Evolutionary conservation across 2,113 vertebrate genomes (phyloP), one percentile per base, ranked within the genome.

Genomic region (Ranitomeya imitator): DNA sequence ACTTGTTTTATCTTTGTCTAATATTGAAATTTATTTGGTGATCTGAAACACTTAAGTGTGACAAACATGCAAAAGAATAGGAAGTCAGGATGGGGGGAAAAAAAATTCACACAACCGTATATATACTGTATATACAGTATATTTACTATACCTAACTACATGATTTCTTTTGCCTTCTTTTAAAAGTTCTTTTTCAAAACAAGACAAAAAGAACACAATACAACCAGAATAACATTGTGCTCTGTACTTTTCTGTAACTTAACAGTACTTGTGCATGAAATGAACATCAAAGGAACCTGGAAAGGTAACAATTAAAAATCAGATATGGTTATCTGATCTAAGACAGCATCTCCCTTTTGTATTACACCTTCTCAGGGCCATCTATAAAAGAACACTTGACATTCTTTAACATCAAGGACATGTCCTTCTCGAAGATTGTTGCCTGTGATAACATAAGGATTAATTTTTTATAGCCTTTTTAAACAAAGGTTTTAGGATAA

Each of bases 311-410:
- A 61, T 81, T 81, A 61, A 45, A 61, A 81, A 45, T 37, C 26
- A 61, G 10, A 61, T 81, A 21, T 15, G 4, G 37, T 57, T 79
- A 57, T 61, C 26, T 18, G 9, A 81, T 81, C 79, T 61, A 21
- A 81, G 79, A 19, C 79, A 81, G 16, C 23, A 81, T 81, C 26
- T 81, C 11, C 57, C 12, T 45, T 81, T 23, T 59, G 7, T 73
- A 79, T 59, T 7, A n/a, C 7, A 77, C 16, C 18, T 80, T 80
- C 79, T 80, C 14, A 10, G 12, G n/a, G 15, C 55, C 15, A 60
- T 60, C 55, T 80, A 23, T 60, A 80, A 60, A n/a, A 60, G 23
- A 63, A 45, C 31, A 81, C 79, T 81, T 61, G 57, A 18, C 79
- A 45, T 61, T 81, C 59, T 61, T 37, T 15, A 61, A 59, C 79